Percentiles rank a stretch among this genome's conserved stretches.
These are phyloP conservation scores for Diaperis boleti DNA, from an alignment of 2,888 invertebrate species.

Conservation along the genomic window DNA sequence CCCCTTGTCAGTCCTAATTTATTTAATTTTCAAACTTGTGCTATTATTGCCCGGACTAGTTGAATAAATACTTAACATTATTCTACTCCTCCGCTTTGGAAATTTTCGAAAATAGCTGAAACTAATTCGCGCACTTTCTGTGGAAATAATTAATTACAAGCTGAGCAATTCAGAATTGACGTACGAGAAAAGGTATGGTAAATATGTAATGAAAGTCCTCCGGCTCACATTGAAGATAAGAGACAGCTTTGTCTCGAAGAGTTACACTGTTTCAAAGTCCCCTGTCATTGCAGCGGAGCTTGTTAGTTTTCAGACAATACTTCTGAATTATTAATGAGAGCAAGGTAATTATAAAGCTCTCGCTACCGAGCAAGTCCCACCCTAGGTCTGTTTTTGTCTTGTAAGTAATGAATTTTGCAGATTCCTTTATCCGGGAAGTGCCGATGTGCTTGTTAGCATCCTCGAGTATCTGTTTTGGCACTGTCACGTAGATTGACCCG, in stretches of 20 bases:
- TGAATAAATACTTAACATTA: too few relatives aligned
- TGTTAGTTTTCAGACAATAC: constrained; percentile 46
- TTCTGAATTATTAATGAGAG: constrained; percentile 45
- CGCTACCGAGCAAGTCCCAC: constrained; percentile 26
- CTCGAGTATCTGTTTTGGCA: constrained; percentile 12
- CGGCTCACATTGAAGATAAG: constrained; percentile 25
- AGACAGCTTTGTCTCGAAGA: constrained; percentile 34
- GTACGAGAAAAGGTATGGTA: constrained; percentile 39
- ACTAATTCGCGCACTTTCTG: too few relatives aligned
- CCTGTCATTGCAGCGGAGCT: constrained; percentile 41
- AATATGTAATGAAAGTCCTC: constrained; percentile 42
- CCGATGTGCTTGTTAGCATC: constrained; percentile 33
- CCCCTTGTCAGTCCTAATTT: too few relatives aligned
- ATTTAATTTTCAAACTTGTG: too few relatives aligned
- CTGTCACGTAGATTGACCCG: not conserved
- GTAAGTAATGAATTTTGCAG: constrained; percentile 36
- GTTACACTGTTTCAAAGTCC: constrained; percentile 42
- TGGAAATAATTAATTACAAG: constrained; percentile 42
- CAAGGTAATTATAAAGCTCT: constrained; percentile 44
- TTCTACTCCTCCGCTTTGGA: too few relatives aligned
- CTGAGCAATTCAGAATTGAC: constrained; percentile 39
- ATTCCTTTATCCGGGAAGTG: constrained; percentile 29
- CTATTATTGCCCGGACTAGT: too few relatives aligned
- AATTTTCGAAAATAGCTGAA: too few relatives aligned
- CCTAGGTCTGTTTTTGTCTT: constrained; percentile 34